A percentile compares a stretch with the other conserved stretches of the same genome.
These are phyloP conservation scores for Otis tarda DNA, from an alignment of 2,113 vertebrate species.

Conservation along the genomic window DNA sequence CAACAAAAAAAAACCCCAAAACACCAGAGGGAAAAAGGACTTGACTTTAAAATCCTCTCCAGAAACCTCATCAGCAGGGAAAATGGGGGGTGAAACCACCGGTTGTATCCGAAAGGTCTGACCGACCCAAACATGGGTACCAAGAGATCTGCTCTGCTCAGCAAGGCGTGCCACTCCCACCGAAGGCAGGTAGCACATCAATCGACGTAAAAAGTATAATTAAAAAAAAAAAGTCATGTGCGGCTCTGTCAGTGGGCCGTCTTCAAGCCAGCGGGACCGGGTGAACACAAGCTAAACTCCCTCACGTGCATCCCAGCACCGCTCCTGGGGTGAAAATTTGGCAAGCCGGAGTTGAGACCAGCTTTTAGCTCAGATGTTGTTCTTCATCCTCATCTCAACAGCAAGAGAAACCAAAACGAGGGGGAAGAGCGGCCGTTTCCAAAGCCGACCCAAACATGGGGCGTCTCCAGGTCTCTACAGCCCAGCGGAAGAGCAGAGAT, in stretches of 20 bases:
- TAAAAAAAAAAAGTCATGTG: background rate
- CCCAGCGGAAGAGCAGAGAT: background rate
- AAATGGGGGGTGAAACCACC: background rate
- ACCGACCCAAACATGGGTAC: background rate
- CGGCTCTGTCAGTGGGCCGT: background rate
- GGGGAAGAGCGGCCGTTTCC: background rate
- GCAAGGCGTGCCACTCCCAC: background rate
- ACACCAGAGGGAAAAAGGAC: background rate
- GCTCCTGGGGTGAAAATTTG: background rate
- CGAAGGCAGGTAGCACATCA: background rate
- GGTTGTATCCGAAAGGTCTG: background rate
- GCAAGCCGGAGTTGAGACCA: background rate
- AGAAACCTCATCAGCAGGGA: background rate
- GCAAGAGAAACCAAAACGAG: background rate
- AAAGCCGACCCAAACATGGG: background rate
- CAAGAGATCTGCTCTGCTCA: background rate
- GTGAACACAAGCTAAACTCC: background rate
- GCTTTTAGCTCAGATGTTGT: background rate
- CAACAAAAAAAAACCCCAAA: background rate
- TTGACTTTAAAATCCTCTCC: background rate
- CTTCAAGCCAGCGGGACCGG: fast-evolving
- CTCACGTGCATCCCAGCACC: background rate
- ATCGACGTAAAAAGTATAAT: background rate
- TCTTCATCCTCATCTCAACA: background rate
- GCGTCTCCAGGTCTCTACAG: background rate